These are phyloP conservation scores for Microcebus ravelobensis DNA, from an alignment of 2,113 vertebrate species.

Conservation along the genomic window DNA sequence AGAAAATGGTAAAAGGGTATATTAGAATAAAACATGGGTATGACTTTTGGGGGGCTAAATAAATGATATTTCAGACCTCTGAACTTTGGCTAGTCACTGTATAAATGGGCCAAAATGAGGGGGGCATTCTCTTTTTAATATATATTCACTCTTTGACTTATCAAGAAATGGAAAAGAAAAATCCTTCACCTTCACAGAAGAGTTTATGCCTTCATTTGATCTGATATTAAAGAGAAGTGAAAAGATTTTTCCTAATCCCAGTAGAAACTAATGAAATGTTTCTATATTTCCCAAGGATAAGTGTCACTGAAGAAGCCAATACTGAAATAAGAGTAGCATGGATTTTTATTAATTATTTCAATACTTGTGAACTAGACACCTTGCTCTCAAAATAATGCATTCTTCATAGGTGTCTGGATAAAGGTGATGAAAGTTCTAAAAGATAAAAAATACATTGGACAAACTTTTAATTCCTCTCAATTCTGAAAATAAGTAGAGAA, in stretches of 20 bases:
- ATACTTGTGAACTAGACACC: not conserved
- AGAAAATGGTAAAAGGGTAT: not conserved
- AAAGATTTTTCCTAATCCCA: not conserved
- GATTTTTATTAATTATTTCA: constrained; percentile 43
- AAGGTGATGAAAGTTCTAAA: not conserved
- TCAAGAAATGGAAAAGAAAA: not conserved
- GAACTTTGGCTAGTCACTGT: not conserved
- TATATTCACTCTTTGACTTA: not conserved
- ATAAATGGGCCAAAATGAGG: not conserved
- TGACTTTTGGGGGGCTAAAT: not conserved
- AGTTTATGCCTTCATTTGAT: not conserved
- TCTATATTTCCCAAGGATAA: not conserved
- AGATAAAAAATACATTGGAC: not conserved
- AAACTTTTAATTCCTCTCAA: not conserved
- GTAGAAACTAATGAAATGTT: not conserved
- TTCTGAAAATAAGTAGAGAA: not conserved
- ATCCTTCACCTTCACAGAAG: not conserved
- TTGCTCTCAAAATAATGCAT: not conserved
- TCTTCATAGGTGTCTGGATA: not conserved
- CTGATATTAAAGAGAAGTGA: constrained; percentile 4
- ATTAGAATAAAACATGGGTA: not conserved
- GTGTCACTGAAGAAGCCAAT: not conserved
- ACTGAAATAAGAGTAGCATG: not conserved
- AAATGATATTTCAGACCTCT: not conserved
- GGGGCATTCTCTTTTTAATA: not conserved